Percentiles rank a stretch among this genome's conserved stretches.
Conservation (phyloP, 2,888 invertebrate genomes). For the Pseudococcus longispinus region DNA sequence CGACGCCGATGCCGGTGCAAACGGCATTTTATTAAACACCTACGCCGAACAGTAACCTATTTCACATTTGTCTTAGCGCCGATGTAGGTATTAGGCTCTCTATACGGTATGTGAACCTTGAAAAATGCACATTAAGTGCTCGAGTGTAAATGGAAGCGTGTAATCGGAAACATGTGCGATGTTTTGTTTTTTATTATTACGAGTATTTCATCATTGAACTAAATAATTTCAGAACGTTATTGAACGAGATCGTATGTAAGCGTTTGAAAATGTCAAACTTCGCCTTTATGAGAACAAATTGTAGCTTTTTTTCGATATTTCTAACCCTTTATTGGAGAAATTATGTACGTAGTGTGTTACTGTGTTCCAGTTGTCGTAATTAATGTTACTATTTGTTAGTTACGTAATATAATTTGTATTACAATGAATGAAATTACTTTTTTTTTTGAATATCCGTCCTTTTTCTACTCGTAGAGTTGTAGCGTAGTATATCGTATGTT, state of each 20-base stretch:
- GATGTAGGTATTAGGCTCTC: not conserved
- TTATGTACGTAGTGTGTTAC: not conserved
- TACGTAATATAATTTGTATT: conserved; percentile 27
- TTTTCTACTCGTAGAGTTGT: not conserved
- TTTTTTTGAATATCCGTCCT: not conserved
- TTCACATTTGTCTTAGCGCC: not conserved
- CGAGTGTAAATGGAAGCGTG: conserved; percentile 4
- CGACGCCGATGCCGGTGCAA: not conserved
- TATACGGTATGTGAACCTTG: conserved; percentile 33
- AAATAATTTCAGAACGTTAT: not conserved
- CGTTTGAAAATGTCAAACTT: not conserved
- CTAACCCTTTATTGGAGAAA: not conserved
- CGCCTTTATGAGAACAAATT: not conserved
- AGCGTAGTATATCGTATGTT: not conserved
- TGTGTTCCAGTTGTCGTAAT: conserved; percentile 3
- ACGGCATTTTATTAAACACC: conserved; percentile 13
- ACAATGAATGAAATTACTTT: conserved; percentile 35
- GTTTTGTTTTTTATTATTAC: conserved; percentile 20
- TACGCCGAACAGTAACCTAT: conserved; percentile 11
- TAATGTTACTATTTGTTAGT: not conserved
- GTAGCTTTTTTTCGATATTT: not conserved
- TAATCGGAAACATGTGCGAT: conserved; percentile 36
- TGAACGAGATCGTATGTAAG: not conserved
- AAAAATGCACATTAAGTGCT: not conserved
- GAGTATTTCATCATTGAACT: conserved; percentile 38